Evolutionary conservation across 64 coral and sea anemone species (phyloP).

Genomic region (Dendrophyllia cribrosa): DNA sequence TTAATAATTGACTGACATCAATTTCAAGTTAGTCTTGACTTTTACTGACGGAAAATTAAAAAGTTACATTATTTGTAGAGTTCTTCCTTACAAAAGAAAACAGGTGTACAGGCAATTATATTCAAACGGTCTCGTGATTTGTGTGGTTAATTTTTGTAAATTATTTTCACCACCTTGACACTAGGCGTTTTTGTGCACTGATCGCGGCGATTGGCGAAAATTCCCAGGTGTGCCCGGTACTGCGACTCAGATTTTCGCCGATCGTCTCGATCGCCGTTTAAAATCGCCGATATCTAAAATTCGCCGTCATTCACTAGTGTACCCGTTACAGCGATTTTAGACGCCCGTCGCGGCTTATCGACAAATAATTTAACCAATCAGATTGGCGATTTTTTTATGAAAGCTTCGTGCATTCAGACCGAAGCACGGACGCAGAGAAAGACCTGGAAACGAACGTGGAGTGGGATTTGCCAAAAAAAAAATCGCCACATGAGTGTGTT

Average conservation of each 20-base stretch:
- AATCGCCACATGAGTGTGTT: not conserved
- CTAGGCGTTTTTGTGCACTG: not conserved
- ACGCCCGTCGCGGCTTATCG: not conserved
- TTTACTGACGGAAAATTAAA: no score
- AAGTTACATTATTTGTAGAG: no score
- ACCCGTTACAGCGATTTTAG: not conserved
- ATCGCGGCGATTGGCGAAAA: not conserved
- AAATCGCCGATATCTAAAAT: not conserved
- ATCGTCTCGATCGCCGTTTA: not conserved
- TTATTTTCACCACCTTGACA: not conserved
- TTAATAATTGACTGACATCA: no score
- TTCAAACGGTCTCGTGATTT: no score
- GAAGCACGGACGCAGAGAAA: not conserved
- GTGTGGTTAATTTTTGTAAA: no score
- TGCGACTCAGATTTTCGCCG: not conserved
- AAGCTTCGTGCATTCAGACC: not conserved
- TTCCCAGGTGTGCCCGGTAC: not conserved
- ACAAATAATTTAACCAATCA: not conserved
- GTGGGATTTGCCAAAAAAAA: not conserved
- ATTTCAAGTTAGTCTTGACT: no score
- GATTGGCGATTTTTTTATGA: not conserved
- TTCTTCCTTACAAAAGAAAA: no score
- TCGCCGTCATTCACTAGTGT: not conserved
- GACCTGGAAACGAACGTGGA: not conserved
- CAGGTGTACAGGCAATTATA: no score